phyloP scores from a whole-genome alignment of 2,888 invertebrate species.

The Nomada flava region DNA sequence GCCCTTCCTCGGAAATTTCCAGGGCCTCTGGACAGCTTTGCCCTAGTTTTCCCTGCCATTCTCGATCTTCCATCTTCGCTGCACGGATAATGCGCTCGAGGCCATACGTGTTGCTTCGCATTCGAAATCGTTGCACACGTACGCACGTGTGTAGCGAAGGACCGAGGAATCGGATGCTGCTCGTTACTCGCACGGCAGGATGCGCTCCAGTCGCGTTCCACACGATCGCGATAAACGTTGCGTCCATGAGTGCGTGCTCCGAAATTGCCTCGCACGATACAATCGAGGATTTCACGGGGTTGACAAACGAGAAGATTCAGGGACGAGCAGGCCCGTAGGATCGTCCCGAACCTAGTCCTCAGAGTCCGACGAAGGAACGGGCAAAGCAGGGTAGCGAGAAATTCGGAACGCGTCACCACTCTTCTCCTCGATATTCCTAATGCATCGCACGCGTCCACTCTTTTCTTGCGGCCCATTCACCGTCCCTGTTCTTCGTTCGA shows the following conservation, averaged over 20 bases:
- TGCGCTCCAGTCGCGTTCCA: neutral
- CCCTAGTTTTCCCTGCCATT: neutral
- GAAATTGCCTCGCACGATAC: no score
- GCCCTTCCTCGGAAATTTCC: neutral
- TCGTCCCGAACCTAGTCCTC: no score
- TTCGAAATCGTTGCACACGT: no score
- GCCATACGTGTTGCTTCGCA: no score
- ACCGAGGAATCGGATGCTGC: neutral
- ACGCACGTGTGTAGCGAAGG: neutral
- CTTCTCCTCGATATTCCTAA: neutral
- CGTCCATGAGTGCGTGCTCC: neutral
- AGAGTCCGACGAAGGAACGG: constrained; percentile 21
- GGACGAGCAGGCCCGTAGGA: no score
- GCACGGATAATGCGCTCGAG: no score
- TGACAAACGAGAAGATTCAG: no score
- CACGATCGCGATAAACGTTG: constrained; percentile 39
- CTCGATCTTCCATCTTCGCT: neutral
- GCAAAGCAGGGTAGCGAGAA: no score
- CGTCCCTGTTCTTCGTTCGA: neutral
- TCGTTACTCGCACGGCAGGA: constrained; percentile 11
- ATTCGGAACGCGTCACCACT: constrained; percentile 14
- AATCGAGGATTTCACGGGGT: no score
- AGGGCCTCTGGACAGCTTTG: neutral
- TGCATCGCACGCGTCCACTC: constrained; percentile 18
- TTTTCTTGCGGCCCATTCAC: neutral